Percentiles rank a stretch among this genome's conserved stretches.
Conservation (phyloP, 2,113 vertebrate genomes). For the Corvus moneduloides region DNA sequence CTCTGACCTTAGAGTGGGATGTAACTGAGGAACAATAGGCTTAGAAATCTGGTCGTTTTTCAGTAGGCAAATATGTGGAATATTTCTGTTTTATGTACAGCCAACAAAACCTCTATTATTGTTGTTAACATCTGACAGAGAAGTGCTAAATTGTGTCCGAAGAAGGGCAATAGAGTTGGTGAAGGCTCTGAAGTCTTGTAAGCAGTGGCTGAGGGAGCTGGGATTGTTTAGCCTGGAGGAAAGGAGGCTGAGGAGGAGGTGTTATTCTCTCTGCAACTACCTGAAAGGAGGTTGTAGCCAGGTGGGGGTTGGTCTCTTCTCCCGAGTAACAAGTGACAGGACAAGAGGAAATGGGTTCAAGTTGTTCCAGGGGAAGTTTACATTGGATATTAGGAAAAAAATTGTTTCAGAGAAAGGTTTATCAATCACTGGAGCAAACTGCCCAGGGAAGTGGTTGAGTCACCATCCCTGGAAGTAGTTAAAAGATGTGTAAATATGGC, state of each 20-base stretch:
- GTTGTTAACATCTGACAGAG: background rate
- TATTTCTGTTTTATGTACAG: background rate
- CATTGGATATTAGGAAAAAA: background rate
- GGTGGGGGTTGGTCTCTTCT: background rate
- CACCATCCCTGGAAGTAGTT: background rate
- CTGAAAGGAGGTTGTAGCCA: background rate
- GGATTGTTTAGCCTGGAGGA: background rate
- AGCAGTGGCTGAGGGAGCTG: background rate
- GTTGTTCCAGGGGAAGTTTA: accelerated
- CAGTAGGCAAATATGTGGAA: background rate
- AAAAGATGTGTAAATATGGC: background rate
- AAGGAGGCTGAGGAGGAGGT: background rate
- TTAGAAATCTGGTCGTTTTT: background rate
- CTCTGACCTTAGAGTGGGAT: background rate
- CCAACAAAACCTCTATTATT: background rate
- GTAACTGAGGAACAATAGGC: background rate
- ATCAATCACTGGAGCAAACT: background rate
- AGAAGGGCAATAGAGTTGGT: background rate
- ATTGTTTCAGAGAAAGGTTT: background rate
- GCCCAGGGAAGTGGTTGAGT: background rate
- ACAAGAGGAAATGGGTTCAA: background rate
- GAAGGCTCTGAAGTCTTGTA: background rate
- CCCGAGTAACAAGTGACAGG: background rate
- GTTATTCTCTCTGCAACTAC: background rate
- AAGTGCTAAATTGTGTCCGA: background rate